Conservation (phyloP, 2,888 invertebrate species). For the Dryobotodes eremita region DNA sequence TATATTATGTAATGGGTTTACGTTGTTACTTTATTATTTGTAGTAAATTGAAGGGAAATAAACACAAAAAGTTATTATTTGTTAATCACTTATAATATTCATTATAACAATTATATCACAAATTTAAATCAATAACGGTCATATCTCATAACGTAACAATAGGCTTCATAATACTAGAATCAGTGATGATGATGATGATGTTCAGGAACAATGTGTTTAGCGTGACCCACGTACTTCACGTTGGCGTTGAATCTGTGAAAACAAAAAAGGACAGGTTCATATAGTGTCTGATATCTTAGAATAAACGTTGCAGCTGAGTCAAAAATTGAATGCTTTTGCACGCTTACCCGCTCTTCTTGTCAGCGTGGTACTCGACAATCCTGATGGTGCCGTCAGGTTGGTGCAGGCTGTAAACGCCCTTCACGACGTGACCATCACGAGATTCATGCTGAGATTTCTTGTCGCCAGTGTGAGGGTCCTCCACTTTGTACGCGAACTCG, state of each 20-base stretch:
- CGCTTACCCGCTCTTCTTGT: slow-evolving; percentile 70
- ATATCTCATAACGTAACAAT: slow-evolving; percentile 1
- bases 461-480: slow-evolving; percentile 30
- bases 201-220: slow-evolving; percentile 66
- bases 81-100: slow-evolving; percentile 2
- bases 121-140: neutral
- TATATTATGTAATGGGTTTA: neutral
- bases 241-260: slow-evolving; percentile 76
- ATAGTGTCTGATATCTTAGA: neutral
- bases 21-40: neutral
- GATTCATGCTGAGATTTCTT: slow-evolving; percentile 32
- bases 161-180: neutral
- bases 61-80: neutral
- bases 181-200: slow-evolving; percentile 60
- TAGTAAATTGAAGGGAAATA: neutral
- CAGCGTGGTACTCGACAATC: slow-evolving; percentile 15
- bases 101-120: slow-evolving; percentile 13
- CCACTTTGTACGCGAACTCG: slow-evolving; percentile 32
- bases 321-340: neutral
- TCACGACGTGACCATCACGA: slow-evolving; percentile 29
- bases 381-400: slow-evolving; percentile 20
- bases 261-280: neutral
- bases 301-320: no score
- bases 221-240: slow-evolving; percentile 66
- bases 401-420: slow-evolving; percentile 23